Conservation (phyloP, 2,113 vertebrate species). For the Mixornis gularis region DNA sequence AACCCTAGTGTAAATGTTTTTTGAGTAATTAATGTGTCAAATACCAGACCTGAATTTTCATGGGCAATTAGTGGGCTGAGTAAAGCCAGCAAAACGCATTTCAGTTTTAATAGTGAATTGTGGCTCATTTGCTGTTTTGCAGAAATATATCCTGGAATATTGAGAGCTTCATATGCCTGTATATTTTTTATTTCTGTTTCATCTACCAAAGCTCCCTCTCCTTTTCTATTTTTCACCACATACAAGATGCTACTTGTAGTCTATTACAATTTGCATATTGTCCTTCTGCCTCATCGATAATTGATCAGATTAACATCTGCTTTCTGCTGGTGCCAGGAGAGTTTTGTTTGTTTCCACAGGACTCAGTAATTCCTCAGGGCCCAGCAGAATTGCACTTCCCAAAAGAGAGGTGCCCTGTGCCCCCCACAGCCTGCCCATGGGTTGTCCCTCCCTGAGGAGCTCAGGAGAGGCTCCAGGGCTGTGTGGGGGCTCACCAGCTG, state of each 20-base stretch:
- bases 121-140: constrained; percentile 35
- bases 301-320: constrained; percentile 55
- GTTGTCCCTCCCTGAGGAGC: not conserved
- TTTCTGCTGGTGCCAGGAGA: constrained; percentile 24
- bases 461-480: not conserved
- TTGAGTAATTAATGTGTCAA: constrained; percentile 64
- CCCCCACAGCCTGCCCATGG: rapidly evolving
- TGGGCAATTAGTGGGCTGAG: constrained; percentile 59
- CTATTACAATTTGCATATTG: constrained; percentile 42
- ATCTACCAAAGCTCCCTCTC: not conserved
- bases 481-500: not conserved
- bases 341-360: not conserved
- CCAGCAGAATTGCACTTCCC: not conserved
- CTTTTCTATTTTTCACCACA: constrained; percentile 8
- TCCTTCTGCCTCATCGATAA: constrained; percentile 53
- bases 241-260: constrained; percentile 21
- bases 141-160: constrained; percentile 22
- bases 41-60: constrained; percentile 65
- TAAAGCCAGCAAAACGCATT: constrained; percentile 47
- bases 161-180: not conserved
- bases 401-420: not conserved
- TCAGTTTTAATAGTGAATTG: constrained; percentile 45
- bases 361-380: not conserved
- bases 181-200: constrained; percentile 1
- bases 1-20: constrained; percentile 59